Evolutionary conservation across 2,797 vertebrate species (phyloP).

Genomic region (Catostomus latipinnis): DNA sequence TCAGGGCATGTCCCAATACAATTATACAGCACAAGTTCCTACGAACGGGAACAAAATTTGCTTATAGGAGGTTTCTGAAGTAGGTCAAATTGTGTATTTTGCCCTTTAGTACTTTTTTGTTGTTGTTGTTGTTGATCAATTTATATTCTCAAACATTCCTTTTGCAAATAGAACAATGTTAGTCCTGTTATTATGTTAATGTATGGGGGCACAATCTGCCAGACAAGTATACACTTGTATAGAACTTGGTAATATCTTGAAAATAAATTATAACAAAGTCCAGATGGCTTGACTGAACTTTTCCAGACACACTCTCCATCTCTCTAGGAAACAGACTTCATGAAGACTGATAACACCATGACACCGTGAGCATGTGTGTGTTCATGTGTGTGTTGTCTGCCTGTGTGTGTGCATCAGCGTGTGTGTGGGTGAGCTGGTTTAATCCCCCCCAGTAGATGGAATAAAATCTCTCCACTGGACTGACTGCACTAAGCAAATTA

Average conservation of each 20-base stretch:
- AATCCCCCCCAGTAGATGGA: constrained; percentile 70
- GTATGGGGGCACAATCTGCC: background rate
- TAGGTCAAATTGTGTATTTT: no score
- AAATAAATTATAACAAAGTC: constrained; percentile 20
- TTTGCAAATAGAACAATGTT: background rate
- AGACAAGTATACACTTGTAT: background rate
- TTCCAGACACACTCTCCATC: constrained; percentile 6
- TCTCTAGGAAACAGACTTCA: background rate
- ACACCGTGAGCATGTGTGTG: constrained; percentile 20
- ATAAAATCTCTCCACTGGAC: constrained; percentile 70
- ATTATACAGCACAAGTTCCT: no score
- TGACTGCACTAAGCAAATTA: constrained; percentile 69
- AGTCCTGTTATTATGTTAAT: background rate
- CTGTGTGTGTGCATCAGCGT: background rate
- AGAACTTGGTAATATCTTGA: constrained; percentile 5
- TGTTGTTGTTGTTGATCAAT: no score
- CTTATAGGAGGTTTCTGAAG: no score
- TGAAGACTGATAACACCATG: no score
- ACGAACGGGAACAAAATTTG: no score
- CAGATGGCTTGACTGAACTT: constrained; percentile 17
- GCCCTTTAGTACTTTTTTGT: no score
- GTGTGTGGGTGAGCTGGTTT: constrained; percentile 59
- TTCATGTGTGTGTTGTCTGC: no score
- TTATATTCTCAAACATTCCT: no score
- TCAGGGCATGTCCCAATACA: no score